phyloP scores from a whole-genome alignment of 2,888 invertebrate genomes.

The Azorinus chamasolen region DNA sequence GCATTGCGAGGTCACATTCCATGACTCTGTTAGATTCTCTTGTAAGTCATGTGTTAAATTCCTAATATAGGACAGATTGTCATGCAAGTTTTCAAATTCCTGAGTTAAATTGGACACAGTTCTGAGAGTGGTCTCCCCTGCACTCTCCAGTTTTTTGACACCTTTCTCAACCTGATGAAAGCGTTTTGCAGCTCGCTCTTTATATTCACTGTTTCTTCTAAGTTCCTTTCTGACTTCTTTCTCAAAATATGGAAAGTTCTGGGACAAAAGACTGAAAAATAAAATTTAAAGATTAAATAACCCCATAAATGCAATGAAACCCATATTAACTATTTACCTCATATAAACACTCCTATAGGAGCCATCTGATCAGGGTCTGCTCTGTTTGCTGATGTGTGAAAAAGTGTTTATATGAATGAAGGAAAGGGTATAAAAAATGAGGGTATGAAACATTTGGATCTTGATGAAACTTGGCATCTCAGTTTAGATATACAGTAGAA shows the following conservation, averaged over 20 bases:
- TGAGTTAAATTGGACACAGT: slow-evolving; percentile 49
- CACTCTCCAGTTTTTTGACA: slow-evolving; percentile 41
- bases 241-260: slow-evolving; percentile 31
- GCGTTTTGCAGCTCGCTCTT: slow-evolving; percentile 64
- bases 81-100: slow-evolving; percentile 25
- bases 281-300: no score
- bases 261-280: no score
- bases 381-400: no score
- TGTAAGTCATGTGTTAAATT: slow-evolving; percentile 28
- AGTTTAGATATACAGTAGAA: no score
- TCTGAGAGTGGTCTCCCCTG: slow-evolving; percentile 16
- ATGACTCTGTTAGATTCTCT: slow-evolving; percentile 22
- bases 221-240: slow-evolving; percentile 60
- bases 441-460: no score
- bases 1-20: slow-evolving; percentile 35
- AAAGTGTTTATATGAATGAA: no score
- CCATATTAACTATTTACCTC: no score
- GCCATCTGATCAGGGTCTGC: no score
- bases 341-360: no score
- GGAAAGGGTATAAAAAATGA: no score
- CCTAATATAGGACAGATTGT: slow-evolving; percentile 24
- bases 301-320: no score
- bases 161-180: slow-evolving; percentile 64
- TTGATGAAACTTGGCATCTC: no score
- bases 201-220: slow-evolving; percentile 53